Evolutionary conservation across 1,140 invertebrate genomes (phyloP), one percentile per base, ranked within the genome.

Genomic region (Solenopsis invicta): DNA sequence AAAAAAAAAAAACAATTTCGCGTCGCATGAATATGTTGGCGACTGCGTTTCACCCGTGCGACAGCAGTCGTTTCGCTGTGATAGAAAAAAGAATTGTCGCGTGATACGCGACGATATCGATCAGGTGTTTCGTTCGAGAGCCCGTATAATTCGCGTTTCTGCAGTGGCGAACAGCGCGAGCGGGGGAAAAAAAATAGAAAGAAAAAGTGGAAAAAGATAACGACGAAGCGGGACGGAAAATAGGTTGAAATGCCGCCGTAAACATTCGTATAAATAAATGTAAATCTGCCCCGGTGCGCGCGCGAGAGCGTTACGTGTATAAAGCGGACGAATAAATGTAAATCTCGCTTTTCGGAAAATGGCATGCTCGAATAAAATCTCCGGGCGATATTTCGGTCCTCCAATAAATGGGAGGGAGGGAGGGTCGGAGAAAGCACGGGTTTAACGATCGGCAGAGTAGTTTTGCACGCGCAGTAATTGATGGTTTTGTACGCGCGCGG

Each of bases 261-360:
- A 85, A 85, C 75, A 85, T 78, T 76, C 34, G 74, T 77, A 78
- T 77, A 78, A 85, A 85, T 85, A 85, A 85, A 85, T 78, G 82
- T 85, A 85, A 78, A 85, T 85, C 82, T 85, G 82, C 21, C 21
- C 82, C 21, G 16, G 12, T 37, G 82, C 45, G 72, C 52, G 71
- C 61, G 75, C 61, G 82, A 54, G 18, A 41, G 24, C 66, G 52
- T 80, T 59, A 59, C 67, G 18, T 61, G 18, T 74, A 82, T 61
- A 82, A 82, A 82, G 24, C 80, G 69, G 24, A 41, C 41, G 54
- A 87, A 81, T 80, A 62, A 71, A 87, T 80, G 67, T 69, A 82
- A 82, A 81, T 69, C 34, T 87, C 62, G 62, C 77, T 62, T 62
- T 69, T 71, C 45, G 62, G 62, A 72, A 67, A 75, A 82, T 77